Evolutionary conservation across 2,888 invertebrate species (phyloP).

Genomic region (Hirtodrosophila trivittata): DNA sequence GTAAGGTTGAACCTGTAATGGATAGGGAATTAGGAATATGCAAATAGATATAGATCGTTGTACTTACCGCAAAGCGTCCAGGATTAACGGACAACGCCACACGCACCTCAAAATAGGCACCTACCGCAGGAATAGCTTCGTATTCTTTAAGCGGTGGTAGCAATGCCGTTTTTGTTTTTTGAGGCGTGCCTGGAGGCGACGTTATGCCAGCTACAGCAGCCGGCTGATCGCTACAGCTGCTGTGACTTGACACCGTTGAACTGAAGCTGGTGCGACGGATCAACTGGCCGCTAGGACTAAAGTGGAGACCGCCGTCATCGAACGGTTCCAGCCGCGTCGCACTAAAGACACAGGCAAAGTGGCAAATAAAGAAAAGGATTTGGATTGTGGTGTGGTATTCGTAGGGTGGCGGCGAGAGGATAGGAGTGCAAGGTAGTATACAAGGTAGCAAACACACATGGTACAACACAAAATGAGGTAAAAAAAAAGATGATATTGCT

Average conservation of each 20-base stretch:
- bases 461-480: too few relatives aligned
- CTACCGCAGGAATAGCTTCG: slow-evolving; percentile 80
- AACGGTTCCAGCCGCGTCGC: slow-evolving; percentile 50
- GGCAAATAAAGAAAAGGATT: not conserved
- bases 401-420: not conserved
- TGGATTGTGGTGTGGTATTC: slow-evolving; percentile 4
- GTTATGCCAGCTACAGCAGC: slow-evolving; percentile 41
- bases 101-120: slow-evolving; percentile 88
- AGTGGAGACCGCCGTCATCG: slow-evolving; percentile 59
- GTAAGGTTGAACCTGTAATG: slow-evolving; percentile 85
- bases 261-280: slow-evolving; percentile 61
- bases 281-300: slow-evolving; percentile 51
- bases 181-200: slow-evolving; percentile 51
- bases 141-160: slow-evolving; percentile 61
- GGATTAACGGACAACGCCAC: slow-evolving; percentile 91
- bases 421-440: too few relatives aligned
- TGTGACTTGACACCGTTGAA: slow-evolving; percentile 61
- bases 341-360: slow-evolving; percentile 32
- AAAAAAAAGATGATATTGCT: too few relatives aligned
- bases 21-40: too few relatives aligned
- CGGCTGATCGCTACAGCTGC: slow-evolving; percentile 58
- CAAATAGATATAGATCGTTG: not conserved
- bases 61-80: slow-evolving; percentile 80
- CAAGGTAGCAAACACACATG: too few relatives aligned
- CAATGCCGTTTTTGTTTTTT: slow-evolving; percentile 26